Evolutionary conservation across 2,797 vertebrate genomes (phyloP).

Genomic region (Leucoraja ocellata): DNA sequence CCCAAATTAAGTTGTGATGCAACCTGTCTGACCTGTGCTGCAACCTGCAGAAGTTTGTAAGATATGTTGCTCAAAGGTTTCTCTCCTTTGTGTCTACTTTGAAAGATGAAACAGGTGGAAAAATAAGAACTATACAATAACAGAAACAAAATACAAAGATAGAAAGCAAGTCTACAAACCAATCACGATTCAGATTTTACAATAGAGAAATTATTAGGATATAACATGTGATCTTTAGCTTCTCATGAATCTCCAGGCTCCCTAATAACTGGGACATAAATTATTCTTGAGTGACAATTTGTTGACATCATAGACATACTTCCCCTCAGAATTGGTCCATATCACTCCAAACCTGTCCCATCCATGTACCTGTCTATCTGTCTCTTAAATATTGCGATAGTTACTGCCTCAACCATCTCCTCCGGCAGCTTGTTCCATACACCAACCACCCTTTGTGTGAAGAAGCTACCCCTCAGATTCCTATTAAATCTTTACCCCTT

Average conservation of each 20-base stretch:
- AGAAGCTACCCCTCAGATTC: no score
- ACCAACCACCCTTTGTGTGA: no score
- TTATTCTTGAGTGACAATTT: not conserved
- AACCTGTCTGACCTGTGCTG: no score
- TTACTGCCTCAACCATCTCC: no score
- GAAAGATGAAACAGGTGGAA: not conserved
- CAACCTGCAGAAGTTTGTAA: no score
- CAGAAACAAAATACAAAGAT: not conserved
- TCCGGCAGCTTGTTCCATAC: no score
- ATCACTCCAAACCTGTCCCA: no score
- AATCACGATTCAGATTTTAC: not conserved
- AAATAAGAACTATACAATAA: not conserved
- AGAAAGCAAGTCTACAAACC: not conserved
- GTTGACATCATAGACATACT: not conserved
- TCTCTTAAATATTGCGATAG: no score
- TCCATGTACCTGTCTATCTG: no score
- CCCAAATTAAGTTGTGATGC: no score
- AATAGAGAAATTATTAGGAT: not conserved
- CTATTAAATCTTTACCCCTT: no score
- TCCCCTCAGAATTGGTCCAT: not conserved
- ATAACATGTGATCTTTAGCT: not conserved
- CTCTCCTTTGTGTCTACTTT: not conserved
- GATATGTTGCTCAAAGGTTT: not conserved
- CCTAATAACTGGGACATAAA: conserved; percentile 5
- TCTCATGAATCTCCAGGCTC: not conserved